Percentiles rank a stretch among this genome's conserved stretches.
These are phyloP conservation scores for Apodemia hepburni DNA, from an alignment of 2,888 invertebrate species.

Conservation along the genomic window DNA sequence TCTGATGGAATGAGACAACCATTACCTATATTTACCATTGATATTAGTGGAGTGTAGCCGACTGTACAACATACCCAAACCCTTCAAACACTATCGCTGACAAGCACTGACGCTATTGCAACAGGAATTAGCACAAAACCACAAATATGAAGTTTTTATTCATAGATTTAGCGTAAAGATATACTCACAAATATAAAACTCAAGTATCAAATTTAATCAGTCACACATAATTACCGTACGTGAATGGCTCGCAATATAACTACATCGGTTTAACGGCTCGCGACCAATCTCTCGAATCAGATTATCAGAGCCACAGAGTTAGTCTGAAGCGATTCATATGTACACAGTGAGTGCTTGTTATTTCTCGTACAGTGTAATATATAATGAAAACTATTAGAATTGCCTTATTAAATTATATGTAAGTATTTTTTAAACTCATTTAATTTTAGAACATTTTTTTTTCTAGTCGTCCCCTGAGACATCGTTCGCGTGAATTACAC, in stretches of 20 bases:
- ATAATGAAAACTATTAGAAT: slow-evolving; percentile 21
- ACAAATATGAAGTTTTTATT: background rate
- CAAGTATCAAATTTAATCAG: slow-evolving; percentile 29
- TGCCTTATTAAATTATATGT: slow-evolving; percentile 12
- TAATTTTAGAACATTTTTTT: background rate
- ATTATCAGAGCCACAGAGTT: slow-evolving; percentile 17
- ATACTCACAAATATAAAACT: background rate
- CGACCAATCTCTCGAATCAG: slow-evolving; percentile 29
- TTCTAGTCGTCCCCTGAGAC: too few relatives aligned
- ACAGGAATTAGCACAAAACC: background rate
- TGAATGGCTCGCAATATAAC: slow-evolving; percentile 34
- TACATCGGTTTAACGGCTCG: slow-evolving; percentile 27
- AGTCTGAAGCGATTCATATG: background rate
- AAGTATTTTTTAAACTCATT: slow-evolving; percentile 19
- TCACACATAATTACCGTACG: slow-evolving; percentile 17
- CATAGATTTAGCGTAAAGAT: background rate
- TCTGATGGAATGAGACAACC: too few relatives aligned
- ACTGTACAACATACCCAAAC: too few relatives aligned
- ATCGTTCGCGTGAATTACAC: background rate
- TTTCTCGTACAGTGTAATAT: background rate
- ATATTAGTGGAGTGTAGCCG: too few relatives aligned
- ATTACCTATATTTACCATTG: too few relatives aligned
- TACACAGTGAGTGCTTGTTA: background rate
- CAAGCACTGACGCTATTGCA: too few relatives aligned
- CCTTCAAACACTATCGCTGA: too few relatives aligned